A percentile compares a stretch with the other conserved stretches of the same genome.
Conservation (phyloP, 2,888 invertebrate species). For the Epiblema foenella region DNA sequence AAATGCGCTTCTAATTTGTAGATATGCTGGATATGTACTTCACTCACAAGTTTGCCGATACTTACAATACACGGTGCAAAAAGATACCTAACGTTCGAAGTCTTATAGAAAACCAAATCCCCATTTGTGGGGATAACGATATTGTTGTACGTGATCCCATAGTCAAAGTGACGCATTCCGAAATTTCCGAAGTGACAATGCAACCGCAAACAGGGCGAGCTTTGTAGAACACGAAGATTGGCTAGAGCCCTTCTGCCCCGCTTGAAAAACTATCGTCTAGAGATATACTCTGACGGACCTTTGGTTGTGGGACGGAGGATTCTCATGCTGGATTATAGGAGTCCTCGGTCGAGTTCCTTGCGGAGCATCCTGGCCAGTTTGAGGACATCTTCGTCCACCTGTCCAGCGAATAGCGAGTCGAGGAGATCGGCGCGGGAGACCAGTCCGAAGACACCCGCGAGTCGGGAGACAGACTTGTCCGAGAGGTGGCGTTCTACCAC, state of each 20-base stretch:
- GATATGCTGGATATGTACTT: background rate
- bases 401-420: conserved; percentile 76
- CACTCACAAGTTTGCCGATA: conserved; percentile 9
- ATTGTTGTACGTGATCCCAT: conserved; percentile 65
- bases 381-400: conserved; percentile 75
- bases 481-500: conserved; percentile 92
- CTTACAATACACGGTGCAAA: conserved; percentile 44
- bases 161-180: conserved; percentile 52
- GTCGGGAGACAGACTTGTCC: conserved; percentile 91
- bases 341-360: conserved; percentile 77
- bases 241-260: conserved; percentile 7
- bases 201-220: conserved; percentile 23
- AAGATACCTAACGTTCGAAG: conserved; percentile 37
- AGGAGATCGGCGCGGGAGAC: conserved; percentile 75
- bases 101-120: conserved; percentile 65
- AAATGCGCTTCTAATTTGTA: background rate
- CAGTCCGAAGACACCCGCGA: conserved; percentile 89
- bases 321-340: conserved; percentile 67
- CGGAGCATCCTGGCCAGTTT: conserved; percentile 78
- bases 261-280: conserved; percentile 30
- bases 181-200: conserved; percentile 33
- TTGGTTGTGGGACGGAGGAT: conserved; percentile 63
- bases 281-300: conserved; percentile 41
- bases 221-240: conserved; percentile 9
- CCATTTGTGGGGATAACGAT: conserved; percentile 79